Base-by-base conservation (phyloP, 1,140 invertebrate species). In the Gerris buenoi region DNA sequence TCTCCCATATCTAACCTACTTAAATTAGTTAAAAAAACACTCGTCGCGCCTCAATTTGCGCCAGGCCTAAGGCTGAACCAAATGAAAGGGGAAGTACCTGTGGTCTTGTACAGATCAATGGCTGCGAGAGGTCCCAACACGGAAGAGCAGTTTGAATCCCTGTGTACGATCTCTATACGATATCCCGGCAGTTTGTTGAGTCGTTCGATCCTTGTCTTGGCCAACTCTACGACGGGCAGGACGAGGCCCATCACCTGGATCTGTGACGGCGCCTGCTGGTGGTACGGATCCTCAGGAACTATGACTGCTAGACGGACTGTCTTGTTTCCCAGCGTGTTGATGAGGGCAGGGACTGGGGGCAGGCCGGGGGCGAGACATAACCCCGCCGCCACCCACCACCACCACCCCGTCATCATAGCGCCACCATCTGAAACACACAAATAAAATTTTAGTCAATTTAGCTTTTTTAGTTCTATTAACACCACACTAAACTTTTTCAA, bases 111-210 rank as follows among this genome's bases (percentile, higher is more conserved):
- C 69, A 91, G 86, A 64, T 90, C 87, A 74, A 91, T 88, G 2
- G 89, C 89, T 2, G 85, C 87, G 2, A 91, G 77, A 0, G 89
- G 86, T 0, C 89, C 90, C 61, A 84, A 81, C 0, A 85, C 86
- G 2, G 88, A 90, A 2, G 89, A 90, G 74, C 89, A 91, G n/a
- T 82, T 79, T 0, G 89, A 88, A 72, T 92, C 88, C 59, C 86
- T 79, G 67, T 86, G 83, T 46, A 85, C 80, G 0, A 90, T 82
- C 25, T 82, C 77, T 58, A 91, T 85, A 63, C 80, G 81, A 81
- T 85, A 87, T 14, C 83, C 83, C 0, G 84, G 83, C 1, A 89
- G 76, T 0, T 83, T 80, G 2, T 84, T 85, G 28, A 77, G 78
- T 23, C n/a, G 33, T 5, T 82, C 82, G 13, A 88, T 81, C 15